These are phyloP conservation scores for Hippopotamyrus pictus DNA, from an alignment of 2,797 vertebrate genomes.

Conservation along the genomic window DNA sequence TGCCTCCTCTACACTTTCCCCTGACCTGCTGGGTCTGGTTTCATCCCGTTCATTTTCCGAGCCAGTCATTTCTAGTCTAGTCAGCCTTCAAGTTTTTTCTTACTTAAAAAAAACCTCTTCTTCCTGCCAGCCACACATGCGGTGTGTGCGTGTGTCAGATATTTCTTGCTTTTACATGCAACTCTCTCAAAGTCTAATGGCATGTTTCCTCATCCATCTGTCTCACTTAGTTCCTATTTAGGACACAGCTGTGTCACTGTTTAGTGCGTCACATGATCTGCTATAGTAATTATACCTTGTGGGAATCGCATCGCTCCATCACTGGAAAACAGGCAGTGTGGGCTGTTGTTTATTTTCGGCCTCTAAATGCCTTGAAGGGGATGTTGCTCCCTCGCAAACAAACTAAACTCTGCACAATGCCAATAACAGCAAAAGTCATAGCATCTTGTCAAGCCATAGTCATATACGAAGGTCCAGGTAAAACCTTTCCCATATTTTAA, in stretches of 20 bases:
- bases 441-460: not conserved
- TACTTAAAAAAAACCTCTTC: not conserved
- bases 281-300: not conserved
- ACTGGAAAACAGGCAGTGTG: not conserved
- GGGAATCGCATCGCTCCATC: not conserved
- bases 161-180: not conserved
- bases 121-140: not conserved
- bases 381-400: not conserved
- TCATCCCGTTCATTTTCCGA: not conserved
- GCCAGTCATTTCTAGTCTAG: not conserved
- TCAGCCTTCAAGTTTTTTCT: not conserved
- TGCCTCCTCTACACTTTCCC: not conserved
- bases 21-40: not conserved
- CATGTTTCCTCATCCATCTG: not conserved
- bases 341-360: not conserved
- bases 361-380: not conserved
- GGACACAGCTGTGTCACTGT: not conserved
- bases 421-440: constrained; percentile 3
- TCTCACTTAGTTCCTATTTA: not conserved
- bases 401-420: not conserved
- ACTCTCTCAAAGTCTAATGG: not conserved
- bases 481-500: not conserved
- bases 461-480: not conserved
- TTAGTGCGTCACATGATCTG: not conserved
- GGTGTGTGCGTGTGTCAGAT: not conserved